phyloP scores from a whole-genome alignment of 1,140 invertebrate genomes.

The Lucilia sericata region DNA sequence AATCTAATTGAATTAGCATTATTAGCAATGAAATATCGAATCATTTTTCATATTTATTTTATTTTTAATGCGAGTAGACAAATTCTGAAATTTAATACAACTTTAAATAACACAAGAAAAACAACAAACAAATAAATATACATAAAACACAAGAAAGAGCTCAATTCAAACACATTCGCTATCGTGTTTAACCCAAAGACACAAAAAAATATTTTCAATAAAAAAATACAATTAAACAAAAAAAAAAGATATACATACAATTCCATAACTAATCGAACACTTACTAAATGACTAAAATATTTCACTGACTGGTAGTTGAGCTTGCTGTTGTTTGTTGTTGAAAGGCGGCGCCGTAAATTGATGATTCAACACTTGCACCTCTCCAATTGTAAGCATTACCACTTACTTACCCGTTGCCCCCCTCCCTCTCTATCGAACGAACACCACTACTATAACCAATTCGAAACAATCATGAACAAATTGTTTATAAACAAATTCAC shows the following conservation, averaged over 20 bases:
- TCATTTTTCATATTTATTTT: no score
- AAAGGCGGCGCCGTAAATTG: slow-evolving; percentile 39
- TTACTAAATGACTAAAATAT: neutral
- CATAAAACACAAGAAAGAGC: neutral
- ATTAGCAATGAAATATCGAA: no score
- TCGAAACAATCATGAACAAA: neutral
- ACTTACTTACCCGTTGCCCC: no score
- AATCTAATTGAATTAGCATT: no score
- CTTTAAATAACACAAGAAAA: neutral
- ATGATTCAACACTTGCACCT: slow-evolving; percentile 40
- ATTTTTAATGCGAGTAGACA: no score
- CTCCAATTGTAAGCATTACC: neutral
- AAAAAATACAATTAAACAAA: neutral
- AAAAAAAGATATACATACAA: neutral
- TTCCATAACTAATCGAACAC: neutral
- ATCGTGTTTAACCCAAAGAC: neutral
- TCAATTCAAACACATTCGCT: neutral
- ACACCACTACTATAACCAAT: no score
- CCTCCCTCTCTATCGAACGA: neutral
- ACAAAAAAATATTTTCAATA: neutral
- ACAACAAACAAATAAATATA: neutral
- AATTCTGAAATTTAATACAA: neutral
- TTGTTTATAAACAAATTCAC: neutral
- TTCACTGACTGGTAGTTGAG: neutral
- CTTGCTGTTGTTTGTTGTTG: neutral